Evolutionary conservation across 2,888 invertebrate genomes (phyloP).

Genomic region (Scelioninae gen. 1): DNA sequence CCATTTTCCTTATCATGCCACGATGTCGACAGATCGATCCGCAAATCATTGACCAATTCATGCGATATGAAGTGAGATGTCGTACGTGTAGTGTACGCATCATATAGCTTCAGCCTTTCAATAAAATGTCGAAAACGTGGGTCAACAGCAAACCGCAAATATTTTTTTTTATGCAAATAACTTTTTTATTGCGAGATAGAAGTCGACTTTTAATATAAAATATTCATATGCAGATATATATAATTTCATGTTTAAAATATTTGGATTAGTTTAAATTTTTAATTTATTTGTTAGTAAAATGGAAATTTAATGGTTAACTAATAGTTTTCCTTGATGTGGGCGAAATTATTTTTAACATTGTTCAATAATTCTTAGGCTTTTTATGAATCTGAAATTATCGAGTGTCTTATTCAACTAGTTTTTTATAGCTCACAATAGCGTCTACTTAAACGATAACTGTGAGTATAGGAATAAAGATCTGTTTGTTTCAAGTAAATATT

Average conservation of each 20-base stretch:
- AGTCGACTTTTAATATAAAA: neutral
- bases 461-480: slow-evolving; percentile 13
- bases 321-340: neutral
- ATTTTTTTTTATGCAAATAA: slow-evolving; percentile 28
- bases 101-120: slow-evolving; percentile 25
- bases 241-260: neutral
- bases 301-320: too few relatives aligned
- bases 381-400: neutral
- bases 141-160: slow-evolving; percentile 35
- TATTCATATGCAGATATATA: neutral
- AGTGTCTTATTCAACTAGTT: neutral
- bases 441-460: slow-evolving; percentile 10
- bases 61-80: slow-evolving; percentile 49
- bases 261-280: neutral
- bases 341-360: neutral
- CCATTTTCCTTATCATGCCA: slow-evolving; percentile 38
- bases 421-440: slow-evolving; percentile 9
- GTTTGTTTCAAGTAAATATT: slow-evolving; percentile 43
- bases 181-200: slow-evolving; percentile 15
- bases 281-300: neutral
- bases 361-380: neutral
- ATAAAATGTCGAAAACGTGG: slow-evolving; percentile 31
- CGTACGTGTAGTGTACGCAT: slow-evolving; percentile 41
- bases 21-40: slow-evolving; percentile 49
- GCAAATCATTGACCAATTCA: slow-evolving; percentile 53